These are phyloP conservation scores for Crotophaga sulcirostris DNA, from an alignment of 2,113 vertebrate species.

Conservation along the genomic window DNA sequence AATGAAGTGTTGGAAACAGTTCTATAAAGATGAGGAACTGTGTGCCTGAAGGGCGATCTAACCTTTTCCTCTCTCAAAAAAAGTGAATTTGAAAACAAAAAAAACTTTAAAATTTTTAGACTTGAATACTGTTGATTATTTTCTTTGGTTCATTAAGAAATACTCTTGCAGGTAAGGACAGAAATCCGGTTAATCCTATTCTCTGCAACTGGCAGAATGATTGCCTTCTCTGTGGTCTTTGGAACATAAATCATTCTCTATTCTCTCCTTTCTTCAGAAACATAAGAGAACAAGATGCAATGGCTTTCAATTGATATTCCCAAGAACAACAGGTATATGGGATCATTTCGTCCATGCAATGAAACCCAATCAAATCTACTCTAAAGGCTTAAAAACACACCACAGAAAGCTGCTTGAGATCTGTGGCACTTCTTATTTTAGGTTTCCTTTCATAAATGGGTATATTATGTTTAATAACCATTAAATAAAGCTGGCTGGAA, in stretches of 20 bases:
- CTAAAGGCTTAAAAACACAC: not conserved
- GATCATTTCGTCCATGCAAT: not conserved
- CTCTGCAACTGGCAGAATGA: not conserved
- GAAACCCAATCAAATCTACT: not conserved
- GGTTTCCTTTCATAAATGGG: not conserved
- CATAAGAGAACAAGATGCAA: not conserved
- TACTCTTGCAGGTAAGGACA: not conserved
- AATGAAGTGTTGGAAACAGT: not conserved
- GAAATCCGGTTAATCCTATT: not conserved
- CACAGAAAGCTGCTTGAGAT: not conserved
- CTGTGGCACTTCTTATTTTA: not conserved
- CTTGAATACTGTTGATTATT: slow-evolving; percentile 23
- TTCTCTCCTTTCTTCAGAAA: not conserved
- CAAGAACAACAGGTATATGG: not conserved
- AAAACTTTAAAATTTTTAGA: fast-evolving
- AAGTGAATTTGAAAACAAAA: not conserved
- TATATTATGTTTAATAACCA: not conserved
- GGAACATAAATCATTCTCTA: not conserved
- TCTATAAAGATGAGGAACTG: not conserved
- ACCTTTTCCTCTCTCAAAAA: not conserved
- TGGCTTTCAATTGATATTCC: not conserved
- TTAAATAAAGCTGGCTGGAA: not conserved
- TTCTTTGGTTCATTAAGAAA: slow-evolving; percentile 27
- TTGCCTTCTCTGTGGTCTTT: not conserved
- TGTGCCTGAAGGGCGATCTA: not conserved